Percentiles rank a stretch among this genome's conserved stretches.
These are phyloP conservation scores for Threskiornis aethiopicus DNA, from an alignment of 2,797 vertebrate genomes.

Conservation along the genomic window DNA sequence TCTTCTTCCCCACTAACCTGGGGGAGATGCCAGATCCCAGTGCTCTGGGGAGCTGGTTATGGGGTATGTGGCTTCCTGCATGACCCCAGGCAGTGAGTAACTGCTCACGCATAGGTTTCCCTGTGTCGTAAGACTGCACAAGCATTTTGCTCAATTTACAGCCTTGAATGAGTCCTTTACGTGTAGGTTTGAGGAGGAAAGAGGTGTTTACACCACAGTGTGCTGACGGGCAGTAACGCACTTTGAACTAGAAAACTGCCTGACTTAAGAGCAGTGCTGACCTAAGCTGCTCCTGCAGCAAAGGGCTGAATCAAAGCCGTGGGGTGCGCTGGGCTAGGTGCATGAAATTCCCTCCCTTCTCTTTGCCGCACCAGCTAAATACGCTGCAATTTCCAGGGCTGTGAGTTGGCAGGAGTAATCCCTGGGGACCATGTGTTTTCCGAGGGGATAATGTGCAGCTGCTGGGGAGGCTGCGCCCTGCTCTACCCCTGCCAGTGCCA, in stretches of 20 bases:
- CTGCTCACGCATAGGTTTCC: rapidly evolving
- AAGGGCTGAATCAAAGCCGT: background rate
- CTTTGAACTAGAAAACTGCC: slow-evolving; percentile 34
- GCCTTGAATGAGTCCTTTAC: background rate
- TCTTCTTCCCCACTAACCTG: background rate
- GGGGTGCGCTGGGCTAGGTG: background rate
- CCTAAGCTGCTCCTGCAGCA: background rate
- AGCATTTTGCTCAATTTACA: rapidly evolving
- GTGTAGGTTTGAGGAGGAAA: background rate
- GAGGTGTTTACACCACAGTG: background rate
- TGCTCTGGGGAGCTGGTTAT: background rate
- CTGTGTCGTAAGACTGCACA: rapidly evolving
- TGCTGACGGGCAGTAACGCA: background rate
- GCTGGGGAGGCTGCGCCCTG: background rate
- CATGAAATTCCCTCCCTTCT: background rate
- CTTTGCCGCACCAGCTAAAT: rapidly evolving
- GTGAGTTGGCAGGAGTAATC: background rate
- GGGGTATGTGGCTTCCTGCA: background rate
- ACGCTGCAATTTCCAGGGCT: background rate
- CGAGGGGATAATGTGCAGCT: background rate
- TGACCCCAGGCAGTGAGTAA: background rate
- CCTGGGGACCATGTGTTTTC: background rate
- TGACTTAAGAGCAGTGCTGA: background rate
- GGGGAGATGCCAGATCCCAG: too few species aligned
- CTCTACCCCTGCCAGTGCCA: background rate